Evolutionary conservation across 2,888 invertebrate species (phyloP), one percentile per base, ranked within the genome.

Genomic region (Gari tellinella): DNA sequence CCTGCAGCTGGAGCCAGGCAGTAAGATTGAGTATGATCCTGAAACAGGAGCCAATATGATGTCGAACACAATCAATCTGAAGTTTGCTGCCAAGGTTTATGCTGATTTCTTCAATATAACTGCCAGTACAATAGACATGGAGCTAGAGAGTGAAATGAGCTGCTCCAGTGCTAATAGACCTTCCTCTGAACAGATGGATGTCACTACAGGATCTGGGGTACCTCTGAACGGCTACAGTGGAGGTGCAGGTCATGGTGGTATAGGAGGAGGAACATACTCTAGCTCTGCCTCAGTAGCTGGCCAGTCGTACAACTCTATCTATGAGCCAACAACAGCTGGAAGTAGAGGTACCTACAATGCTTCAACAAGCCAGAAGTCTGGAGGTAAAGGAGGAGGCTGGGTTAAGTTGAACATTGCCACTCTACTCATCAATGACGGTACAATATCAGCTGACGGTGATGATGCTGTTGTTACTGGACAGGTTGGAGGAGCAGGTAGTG

Each of bases 401-500:
- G 78, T 86, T 8, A 57, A 76, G 37, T 66, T 88, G 17, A 64
- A 68, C 17, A 67, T 85, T 40, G 87, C 85, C 4, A 73, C 69
- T n/a, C 45, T 56, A 2, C 61, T 87, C 7, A 80, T 83, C 17
- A 82, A 83, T 66, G 88, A 88, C 62, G 88, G 88, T 1, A 81
- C 73, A 23, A 81, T 88, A 5, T 68, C 82, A 14, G 86, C 81
- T 5, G 73, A 84, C 74, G 88, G 86, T 17, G 78, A 77, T 58
- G 31, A 31, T 43, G 72, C 74, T 25, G n/a, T 41, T 5, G 17
- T 63, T 45, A 80, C 72, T 53, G 85, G 78, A 25, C 86, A 86
- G 17, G 86, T 72, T 53, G 85, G 78, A 31, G 87, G 87, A 19
- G 86, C 83, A n/a, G 88, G 88, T 0, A 88, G 88, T 67, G 88